Base-by-base conservation (phyloP, 2,797 vertebrate species). In the Australoheros facetus region DNA sequence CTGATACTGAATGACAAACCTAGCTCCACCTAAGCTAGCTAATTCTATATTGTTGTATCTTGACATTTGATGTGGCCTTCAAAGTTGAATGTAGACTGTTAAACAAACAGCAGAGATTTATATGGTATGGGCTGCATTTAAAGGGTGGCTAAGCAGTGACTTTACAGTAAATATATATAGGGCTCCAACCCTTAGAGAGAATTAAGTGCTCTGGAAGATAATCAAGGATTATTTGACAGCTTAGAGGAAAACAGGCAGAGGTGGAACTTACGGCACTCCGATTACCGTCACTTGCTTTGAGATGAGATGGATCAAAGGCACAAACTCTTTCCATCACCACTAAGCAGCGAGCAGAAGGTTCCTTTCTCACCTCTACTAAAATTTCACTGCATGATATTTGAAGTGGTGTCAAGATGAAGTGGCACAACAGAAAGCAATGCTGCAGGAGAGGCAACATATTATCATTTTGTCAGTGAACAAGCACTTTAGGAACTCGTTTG, bases 401-500 rank as follows among this genome's bases (percentile, higher is more conserved):
- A 87, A 82, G 72, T 26, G 21, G 56, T 78, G 78, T 82, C 88
- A 76, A 66, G 58, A 56, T 58, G 70, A 23, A 72, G 73, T 53
- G 54, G 81, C 71, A 71, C 73, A 75, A 70, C 59, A 42, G 30
- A 83, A 81, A 82, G 62, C 45, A 30, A 3, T 0, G 73, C 71
- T 39, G 75, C 75, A 45, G 78, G 79, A 60, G 34, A 76, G 59
- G 82, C 53, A 80, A 83, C 88, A 73, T 83, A 88, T 89, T 84
- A 89, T 87, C 78, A 90, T 89, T 87, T 91, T 83, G 82, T 88
- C 86, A 83, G 80, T 69, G 53, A 83, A 26, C 51, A 2, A 74
- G 80, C 85, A 73, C 79, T 89, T 74, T 4, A 66, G 73, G 53
- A 88, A 86, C 66, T 90, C 76, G 60, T 87, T 93, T 92, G 87